Base-by-base conservation (phyloP, 2,113 vertebrate genomes). In the Plestiodon gilberti region DNA sequence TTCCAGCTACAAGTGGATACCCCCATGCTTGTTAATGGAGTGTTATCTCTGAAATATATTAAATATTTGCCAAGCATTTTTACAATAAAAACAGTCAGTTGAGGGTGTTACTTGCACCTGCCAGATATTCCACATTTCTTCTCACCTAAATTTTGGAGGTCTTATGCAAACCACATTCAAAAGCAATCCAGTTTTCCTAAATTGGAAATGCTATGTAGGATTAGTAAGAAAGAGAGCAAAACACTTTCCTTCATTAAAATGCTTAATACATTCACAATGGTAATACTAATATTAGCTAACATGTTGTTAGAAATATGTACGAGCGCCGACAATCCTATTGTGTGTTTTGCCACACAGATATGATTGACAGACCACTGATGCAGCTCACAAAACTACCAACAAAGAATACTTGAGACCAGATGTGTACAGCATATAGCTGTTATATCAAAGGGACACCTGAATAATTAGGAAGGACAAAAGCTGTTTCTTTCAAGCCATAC, bases 401-500 rank as follows among this genome's bases (percentile, higher is more conserved):
- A 81, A 65, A 74, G 23, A 3, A 22, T 28, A 57, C 78, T 74
- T 74, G 38, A 81, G 40, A 81, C 40, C 57, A 81, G 15, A 64
- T 81, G 69, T 33, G 33, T 30, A 65, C n/a, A 52, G 40, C 30
- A 48, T 75, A 65, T 30, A 64, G 78, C 20, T 86, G 80, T 74
- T 89, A 30, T 70, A 78, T 28, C 59, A 78, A 87, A 74, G 33
- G 64, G 30, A 20, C 5, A 81, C 30, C 18, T 59, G 30, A 74
- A 48, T 28, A 85, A 78, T 87, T 80, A 85, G 81, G 81, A 43
- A 33, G 61, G 38, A 82, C 65, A 9, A 85, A 88, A 82, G 0
- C 1, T 40, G 55, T 78, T 89, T 77, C 23, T 83, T 85, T 84
- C 52, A 59, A 0, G 0, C 10, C 4, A 23, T 67, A 3, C 83